Conservation (phyloP, 2,113 vertebrate genomes). For the Oreocharis arfaki region DNA sequence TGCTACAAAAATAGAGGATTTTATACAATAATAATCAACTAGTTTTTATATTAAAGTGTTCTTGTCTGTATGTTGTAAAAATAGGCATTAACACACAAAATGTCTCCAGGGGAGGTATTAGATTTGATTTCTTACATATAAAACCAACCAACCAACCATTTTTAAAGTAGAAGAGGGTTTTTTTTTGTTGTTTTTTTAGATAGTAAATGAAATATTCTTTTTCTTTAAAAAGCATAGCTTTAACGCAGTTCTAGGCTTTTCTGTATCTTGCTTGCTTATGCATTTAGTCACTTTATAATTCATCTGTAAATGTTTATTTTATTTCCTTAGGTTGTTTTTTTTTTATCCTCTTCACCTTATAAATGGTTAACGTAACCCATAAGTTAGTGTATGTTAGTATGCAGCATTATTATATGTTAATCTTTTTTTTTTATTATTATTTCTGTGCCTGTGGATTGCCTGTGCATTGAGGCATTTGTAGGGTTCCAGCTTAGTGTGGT, state of each 20-base stretch:
- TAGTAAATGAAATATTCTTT: slow-evolving; percentile 62
- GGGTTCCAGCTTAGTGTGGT: slow-evolving; percentile 53
- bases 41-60: slow-evolving; percentile 79
- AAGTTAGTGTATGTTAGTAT: slow-evolving; percentile 72
- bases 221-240: slow-evolving; percentile 66
- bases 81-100: slow-evolving; percentile 74
- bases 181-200: slow-evolving; percentile 63
- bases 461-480: slow-evolving; percentile 59
- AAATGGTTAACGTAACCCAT: slow-evolving; percentile 72
- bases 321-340: slow-evolving; percentile 64
- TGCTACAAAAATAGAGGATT: slow-evolving; percentile 71
- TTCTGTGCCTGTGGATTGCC: slow-evolving; percentile 73
- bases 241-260: slow-evolving; percentile 74
- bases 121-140: slow-evolving; percentile 72
- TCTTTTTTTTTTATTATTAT: slow-evolving; percentile 54
- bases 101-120: slow-evolving; percentile 74
- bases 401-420: slow-evolving; percentile 71
- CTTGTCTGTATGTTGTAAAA: slow-evolving; percentile 76
- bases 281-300: slow-evolving; percentile 92
- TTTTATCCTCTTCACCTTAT: slow-evolving; percentile 78
- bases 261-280: slow-evolving; percentile 79
- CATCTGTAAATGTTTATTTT: slow-evolving; percentile 71
- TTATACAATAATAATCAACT: slow-evolving; percentile 78
- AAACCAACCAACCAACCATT: slow-evolving; percentile 69
- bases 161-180: slow-evolving; percentile 81